Base-by-base conservation (phyloP, 92 coral and sea anemone genomes). In the Bergia puertoricense region DNA sequence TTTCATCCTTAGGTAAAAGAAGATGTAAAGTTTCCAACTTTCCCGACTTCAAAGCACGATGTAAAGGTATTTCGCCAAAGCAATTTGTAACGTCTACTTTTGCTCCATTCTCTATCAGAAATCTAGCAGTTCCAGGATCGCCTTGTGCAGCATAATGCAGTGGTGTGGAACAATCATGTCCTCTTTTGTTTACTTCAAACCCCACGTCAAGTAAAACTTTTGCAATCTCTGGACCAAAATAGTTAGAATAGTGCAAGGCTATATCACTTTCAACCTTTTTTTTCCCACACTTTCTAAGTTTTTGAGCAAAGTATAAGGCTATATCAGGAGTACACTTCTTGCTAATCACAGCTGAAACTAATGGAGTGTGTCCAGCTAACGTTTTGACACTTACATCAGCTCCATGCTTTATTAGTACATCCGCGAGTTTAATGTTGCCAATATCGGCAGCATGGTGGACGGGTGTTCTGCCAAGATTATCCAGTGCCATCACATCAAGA, bases 401-500 rank as follows among this genome's bases (percentile, higher is more conserved):
- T 8, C 79, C 79, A 74, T 74, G 79, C 20, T 8, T 8, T 8
- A 74, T 22, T 8, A 74, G 44, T 22, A 74, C 79, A 74, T 74
- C 79, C 8, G 44, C 79, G n/a, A 74, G 9, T 40, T 74, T 40
- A 11, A 22, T 40, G 20, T 74, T 74, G 20, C 79, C 39, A 74
- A 8, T 30, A 22, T 74, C 20, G 79, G 79, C 79, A 22, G 79
- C 79, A 40, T 8, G 9, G n/a, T 74, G 79, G 20, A 74, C 9
- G 11, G 79, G 79, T 22, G 79, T 74, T 74, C 20, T 8, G 10
- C 20, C 44, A 40, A 8, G 8, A 0, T 22, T 8, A 74, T 74
- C 79, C 11, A 8, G 9, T 40, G 79, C 79, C 79, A 74, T 74
- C 79, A 74, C 79, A 22, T 74, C 79, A 22, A 74, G 79, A 22